Evolutionary conservation across 2,797 vertebrate species (phyloP), one percentile per base, ranked within the genome.

Genomic region (Paedocypris micromegethes): DNA sequence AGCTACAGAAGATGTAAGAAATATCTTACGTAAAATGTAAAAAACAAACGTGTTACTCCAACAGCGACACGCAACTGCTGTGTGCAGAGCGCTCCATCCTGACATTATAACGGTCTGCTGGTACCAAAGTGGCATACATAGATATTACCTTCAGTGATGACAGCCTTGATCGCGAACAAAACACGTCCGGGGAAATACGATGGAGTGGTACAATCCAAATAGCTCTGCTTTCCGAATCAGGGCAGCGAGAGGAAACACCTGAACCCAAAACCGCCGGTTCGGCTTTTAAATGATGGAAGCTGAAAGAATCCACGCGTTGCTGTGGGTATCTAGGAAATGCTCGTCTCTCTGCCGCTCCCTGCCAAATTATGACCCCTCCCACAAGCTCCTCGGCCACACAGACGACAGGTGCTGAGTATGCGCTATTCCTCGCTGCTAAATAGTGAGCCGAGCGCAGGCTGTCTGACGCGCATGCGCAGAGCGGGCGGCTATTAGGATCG

Each of bases 291-390:
- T 89, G 88, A 88, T 89, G 89, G 63, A 87, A 89, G 75, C 78
- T 74, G 82, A 74, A 77, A 68, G 73, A 82, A 74, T 75, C 68
- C 80, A 78, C 85, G 86, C 86, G 83, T 83, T 83, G 86, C 82
- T 85, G 81, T 88, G 78, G 77, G 84, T 83, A 83, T 87, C 82
- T 86, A 77, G 80, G 83, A 87, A 84, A 78, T 77, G 77, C 83
- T 81, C 82, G 82, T 78, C 79, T 72, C 81, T 84, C 80, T 81
- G 73, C 75, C 74, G 81, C 79, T 82, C 81, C 81, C 83, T 87
- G 88, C 87, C 59, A 88, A 89, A 89, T 89, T 88, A 73, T 86
- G 88, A 86, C 76, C 84, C 83, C 85, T 86, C 84, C 85, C 83
- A 82, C 83, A 61, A 75, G 81, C 8, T 71, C 78, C 69, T 73